Evolutionary conservation across 2,888 invertebrate species (phyloP).

Genomic region (Tanytarsus gracilentus): DNA sequence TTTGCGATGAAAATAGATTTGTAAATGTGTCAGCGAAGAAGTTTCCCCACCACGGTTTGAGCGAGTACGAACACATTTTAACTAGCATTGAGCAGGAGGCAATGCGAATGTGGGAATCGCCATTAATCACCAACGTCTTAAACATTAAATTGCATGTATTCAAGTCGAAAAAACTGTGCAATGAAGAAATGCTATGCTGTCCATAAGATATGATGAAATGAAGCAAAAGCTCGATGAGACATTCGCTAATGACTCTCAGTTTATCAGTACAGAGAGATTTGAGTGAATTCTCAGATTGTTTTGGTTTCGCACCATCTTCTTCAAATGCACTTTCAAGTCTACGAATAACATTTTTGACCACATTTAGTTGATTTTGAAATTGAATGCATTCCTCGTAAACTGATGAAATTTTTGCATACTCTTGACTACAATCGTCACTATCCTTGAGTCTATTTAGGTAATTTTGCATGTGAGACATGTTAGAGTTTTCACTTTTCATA

Average conservation of each 20-base stretch:
- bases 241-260: constrained; percentile 70
- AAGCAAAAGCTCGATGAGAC: constrained; percentile 69
- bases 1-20: constrained; percentile 67
- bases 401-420: constrained; percentile 46
- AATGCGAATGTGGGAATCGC: constrained; percentile 69
- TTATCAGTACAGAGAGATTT: constrained; percentile 71
- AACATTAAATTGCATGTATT: constrained; percentile 56
- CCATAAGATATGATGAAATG: constrained; percentile 57
- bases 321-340: constrained; percentile 56
- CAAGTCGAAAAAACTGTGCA: constrained; percentile 41
- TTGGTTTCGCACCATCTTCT: constrained; percentile 32
- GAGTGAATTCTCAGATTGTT: constrained; percentile 44
- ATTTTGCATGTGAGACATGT: constrained; percentile 73
- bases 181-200: constrained; percentile 41
- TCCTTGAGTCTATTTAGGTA: constrained; percentile 62
- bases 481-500: constrained; percentile 68
- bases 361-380: constrained; percentile 81
- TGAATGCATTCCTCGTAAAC: constrained; percentile 69
- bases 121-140: constrained; percentile 63
- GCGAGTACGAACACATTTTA: constrained; percentile 57
- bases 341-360: constrained; percentile 65
- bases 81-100: constrained; percentile 70
- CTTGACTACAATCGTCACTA: constrained; percentile 45
- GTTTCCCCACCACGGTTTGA: constrained; percentile 80
- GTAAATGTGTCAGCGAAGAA: constrained; percentile 77